Base-by-base conservation (phyloP, 2,888 invertebrate species). In the Plutella xylostella region DNA sequence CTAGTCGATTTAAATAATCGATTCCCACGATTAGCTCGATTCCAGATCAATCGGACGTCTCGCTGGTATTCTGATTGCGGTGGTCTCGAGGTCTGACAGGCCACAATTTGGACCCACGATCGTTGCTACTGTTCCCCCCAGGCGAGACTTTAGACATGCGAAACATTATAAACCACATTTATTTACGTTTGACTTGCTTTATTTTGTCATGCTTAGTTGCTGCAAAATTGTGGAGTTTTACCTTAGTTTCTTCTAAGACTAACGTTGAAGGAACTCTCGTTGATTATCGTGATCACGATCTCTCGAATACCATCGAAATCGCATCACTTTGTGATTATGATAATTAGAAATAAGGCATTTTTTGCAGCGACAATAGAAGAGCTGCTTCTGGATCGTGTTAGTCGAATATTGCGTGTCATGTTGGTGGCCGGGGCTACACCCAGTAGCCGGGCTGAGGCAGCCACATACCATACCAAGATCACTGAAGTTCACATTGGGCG, bases 21-120 rank as follows among this genome's bases (percentile, higher is more conserved):
- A 71, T 74, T 77, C 76, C 68, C 75, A 77, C 73, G 70, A 63
- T 65, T 56, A 58, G n/a, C n/a, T 40, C 45, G 49, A 63, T 68
- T 67, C 60, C 55, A 52, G 54, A 51, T 51, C 53, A 56, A 53
- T 56, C 60, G 37, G 51, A 48, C 46, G 45, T 49, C 39, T 30
- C 42, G 38, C 45, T 48, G 46, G 46, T 43, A 48, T 46, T 48
- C 43, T 51, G 52, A 53, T 51, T 49, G 51, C 50, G 46, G 50
- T 40, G 40, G 42, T 52, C 61, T 72, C 46, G 50, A 39, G 40
- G 42, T 52, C 61, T 72, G 75, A 73, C 74, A 78, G 68, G 54
- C 58, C 40, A 57, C 63, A 74, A 77, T 78, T 77, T 72, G 54
- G 57, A 55, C 51, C 51, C 48, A 50, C 54, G 60, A 65, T 65